phyloP scores from a whole-genome alignment of 2,113 vertebrate genomes.

The Myotis yumanensis region DNA sequence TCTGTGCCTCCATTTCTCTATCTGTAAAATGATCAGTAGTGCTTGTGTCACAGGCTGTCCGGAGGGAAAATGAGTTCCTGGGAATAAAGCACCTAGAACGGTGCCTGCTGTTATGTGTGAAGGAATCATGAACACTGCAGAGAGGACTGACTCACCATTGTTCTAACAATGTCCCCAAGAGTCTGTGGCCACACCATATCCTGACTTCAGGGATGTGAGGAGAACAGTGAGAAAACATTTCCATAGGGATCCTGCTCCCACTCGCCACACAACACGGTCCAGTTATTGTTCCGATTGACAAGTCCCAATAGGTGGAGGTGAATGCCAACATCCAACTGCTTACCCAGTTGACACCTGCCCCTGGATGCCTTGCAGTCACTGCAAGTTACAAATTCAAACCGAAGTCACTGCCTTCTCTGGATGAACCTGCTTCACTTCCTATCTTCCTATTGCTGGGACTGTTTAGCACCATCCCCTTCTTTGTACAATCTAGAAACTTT shows the following conservation, averaged over 20 bases:
- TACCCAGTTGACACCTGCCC: background rate
- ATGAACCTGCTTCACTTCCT: too few relatives aligned
- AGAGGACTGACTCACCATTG: background rate
- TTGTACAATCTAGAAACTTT: background rate
- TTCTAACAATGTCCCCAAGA: background rate
- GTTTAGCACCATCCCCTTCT: background rate
- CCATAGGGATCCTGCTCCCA: background rate
- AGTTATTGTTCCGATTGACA: background rate
- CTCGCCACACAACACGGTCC: background rate
- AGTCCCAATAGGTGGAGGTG: background rate
- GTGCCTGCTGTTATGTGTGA: background rate
- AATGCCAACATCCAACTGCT: background rate
- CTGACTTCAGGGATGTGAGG: background rate
- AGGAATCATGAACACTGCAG: too few relatives aligned
- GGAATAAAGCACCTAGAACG: background rate
- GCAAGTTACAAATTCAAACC: background rate
- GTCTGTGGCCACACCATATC: background rate
- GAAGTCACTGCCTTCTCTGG: background rate
- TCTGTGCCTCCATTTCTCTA: background rate
- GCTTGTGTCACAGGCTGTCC: background rate
- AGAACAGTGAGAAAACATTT: background rate
- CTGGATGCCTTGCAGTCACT: background rate
- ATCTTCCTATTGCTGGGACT: background rate
- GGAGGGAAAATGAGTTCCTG: background rate
- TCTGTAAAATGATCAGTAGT: too few relatives aligned